Evolutionary conservation across 1,140 invertebrate genomes (phyloP), one percentile per base, ranked within the genome.

Genomic region (Drosophila paulistorum): DNA sequence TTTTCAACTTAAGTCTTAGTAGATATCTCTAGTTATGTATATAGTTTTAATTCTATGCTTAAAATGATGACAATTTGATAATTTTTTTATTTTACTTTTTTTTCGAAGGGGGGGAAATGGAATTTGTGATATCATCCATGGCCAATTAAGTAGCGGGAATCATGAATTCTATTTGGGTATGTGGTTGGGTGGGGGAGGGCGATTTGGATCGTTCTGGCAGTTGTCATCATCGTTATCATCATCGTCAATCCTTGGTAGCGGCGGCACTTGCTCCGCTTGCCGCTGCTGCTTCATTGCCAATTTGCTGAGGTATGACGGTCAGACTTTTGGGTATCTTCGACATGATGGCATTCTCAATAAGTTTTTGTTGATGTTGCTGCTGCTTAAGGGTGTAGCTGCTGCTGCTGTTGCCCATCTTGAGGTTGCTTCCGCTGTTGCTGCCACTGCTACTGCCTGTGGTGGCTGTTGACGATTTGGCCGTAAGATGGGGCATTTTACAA

Each of bases 251-350:
- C 37, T 57, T 23, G 41, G 33, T n/a, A n/a, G 33, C 11, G 20
- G 10, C 39, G 57, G 20, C 59, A 3, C 3, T 42, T 26, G 66
- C 33, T n/a, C 57, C 66, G 11, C 30, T 30, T 30, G 30, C 17
- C 17, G 17, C 5, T 30, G 58, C 42, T 1, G 39, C 9, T 11
- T 51, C 64, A 7, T 64, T 73, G 23, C 69, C 77, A 58, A 74
- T 84, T 20, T 91, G 85, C 81, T 96, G 95, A 0, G 95, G 95
- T 75, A 96, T 96, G 62, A 96, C 95, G 2, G 95, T 96, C 48
- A 96, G 86, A 1, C 95, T 96, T 90, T 96, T 96, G 10, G 96
- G 96, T 81, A 96, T 96, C 92, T 95, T 96, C 54, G 95, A 95
- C 92, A 96, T 92, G 14, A 92, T 77, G 33, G 84, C 80, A n/a